Evolutionary conservation across 2,797 vertebrate species (phyloP).

Genomic region (Pyrocephalus nanus): DNA sequence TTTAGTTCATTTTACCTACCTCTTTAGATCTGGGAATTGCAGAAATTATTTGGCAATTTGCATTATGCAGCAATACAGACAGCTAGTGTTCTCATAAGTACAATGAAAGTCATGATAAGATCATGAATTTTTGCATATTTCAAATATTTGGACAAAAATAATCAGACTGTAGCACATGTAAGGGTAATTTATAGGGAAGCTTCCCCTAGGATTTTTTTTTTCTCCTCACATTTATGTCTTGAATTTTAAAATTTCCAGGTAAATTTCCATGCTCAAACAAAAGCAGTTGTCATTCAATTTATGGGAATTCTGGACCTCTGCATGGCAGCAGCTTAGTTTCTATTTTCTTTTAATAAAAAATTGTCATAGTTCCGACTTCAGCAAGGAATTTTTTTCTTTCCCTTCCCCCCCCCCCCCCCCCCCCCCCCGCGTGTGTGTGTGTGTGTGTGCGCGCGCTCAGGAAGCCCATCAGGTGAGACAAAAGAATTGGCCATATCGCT

Average conservation of each 20-base stretch:
- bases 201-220: not conserved
- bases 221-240: not conserved
- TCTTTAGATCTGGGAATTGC: not conserved
- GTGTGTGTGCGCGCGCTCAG: too few species aligned
- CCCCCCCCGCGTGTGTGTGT: too few species aligned
- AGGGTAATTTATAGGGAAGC: not conserved
- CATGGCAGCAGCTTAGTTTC: not conserved
- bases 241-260: not conserved
- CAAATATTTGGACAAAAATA: not conserved
- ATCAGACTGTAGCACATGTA: not conserved
- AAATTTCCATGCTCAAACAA: not conserved
- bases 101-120: not conserved
- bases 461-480: too few species aligned
- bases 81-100: not conserved
- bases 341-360: not conserved
- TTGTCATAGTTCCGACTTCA: too few species aligned
- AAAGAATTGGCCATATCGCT: too few species aligned
- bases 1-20: not conserved
- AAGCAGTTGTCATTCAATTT: not conserved
- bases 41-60: not conserved
- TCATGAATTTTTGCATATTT: not conserved
- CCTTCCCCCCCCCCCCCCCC: too few species aligned
- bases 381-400: too few species aligned
- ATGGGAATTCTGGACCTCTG: not conserved
- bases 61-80: not conserved